Base-by-base conservation (phyloP, 2,797 vertebrate species). In the Urophycis tenuis region DNA sequence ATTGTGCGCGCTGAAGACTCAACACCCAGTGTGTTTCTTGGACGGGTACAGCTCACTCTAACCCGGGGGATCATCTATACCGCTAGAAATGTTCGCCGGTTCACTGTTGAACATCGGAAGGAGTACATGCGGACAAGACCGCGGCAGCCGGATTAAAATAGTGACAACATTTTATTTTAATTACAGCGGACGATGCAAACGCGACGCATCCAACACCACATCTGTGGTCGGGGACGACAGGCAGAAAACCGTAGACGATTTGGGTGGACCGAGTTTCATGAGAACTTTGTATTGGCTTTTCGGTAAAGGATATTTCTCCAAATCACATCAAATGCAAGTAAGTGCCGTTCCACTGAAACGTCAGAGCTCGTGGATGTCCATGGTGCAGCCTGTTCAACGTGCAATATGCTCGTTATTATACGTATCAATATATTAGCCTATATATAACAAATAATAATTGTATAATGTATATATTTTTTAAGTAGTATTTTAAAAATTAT, bases 261-360 rank as follows among this genome's bases (percentile, higher is more conserved):
- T 95, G 8, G 77, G 75, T 0, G 94, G 92, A 12, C 92, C 92
- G 0, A 89, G 85, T 30, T 88, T 94, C 29, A 0, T 90, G 22
- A 87, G 82, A 0, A 90, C 85, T 0, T 11, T 94, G 0, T 88
- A 94, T 81, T 94, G 93, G 93, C 86, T 93, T 0, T 93, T 94
- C 31, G 77, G 90, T 0, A 95, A 94, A 72, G 93, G 94, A 0
- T 92, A 93, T 72, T 89, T 92, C 73, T 17, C 87, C 12, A 90
- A 71, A 1, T 76, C 81, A 30, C 94, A 95, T 5, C 88, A 92
- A 34, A 64, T 95, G 88, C 94, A 95, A 74, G 94, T 92, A 76
- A 88, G 84, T 79, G 6, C 2, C 5, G n/a, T 5, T 64, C 53
- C 3, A 29, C 53, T 25, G 53, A 64, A 15, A 64, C n/a, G 49